These are phyloP conservation scores for Myathropa florea DNA, from an alignment of 2,888 invertebrate species.

Conservation along the genomic window DNA sequence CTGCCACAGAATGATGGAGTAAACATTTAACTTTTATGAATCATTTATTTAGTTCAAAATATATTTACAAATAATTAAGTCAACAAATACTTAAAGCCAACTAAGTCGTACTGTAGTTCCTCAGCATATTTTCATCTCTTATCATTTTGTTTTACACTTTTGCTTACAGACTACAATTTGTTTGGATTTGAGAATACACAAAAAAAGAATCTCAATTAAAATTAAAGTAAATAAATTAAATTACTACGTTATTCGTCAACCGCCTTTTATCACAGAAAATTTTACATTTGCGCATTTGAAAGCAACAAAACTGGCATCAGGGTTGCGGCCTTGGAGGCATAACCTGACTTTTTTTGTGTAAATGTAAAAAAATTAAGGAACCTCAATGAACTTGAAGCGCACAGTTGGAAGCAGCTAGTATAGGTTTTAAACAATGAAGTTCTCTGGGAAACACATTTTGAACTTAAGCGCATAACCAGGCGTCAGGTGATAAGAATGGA, in stretches of 20 bases:
- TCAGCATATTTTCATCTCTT: not conserved
- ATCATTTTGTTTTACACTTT: constrained; percentile 4
- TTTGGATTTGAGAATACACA: not conserved
- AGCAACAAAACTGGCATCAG: constrained; percentile 6
- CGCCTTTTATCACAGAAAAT: constrained; percentile 49
- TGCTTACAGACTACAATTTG: constrained; percentile 19
- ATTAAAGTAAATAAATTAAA: constrained; percentile 29
- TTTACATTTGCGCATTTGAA: constrained; percentile 34
- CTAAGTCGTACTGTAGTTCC: not conserved
- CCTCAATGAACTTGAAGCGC: not conserved
- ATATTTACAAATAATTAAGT: constrained; percentile 33
- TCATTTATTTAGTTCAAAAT: constrained; percentile 28
- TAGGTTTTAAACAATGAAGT: not conserved
- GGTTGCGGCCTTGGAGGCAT: not conserved
- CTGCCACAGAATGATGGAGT: not conserved
- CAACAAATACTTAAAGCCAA: constrained; percentile 1
- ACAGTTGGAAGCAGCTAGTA: constrained; percentile 6
- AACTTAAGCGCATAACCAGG: not conserved
- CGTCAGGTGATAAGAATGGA: not conserved
- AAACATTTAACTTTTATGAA: not conserved
- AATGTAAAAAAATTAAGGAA: not conserved
- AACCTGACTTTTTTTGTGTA: constrained; percentile 8
- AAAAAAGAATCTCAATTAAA: not conserved
- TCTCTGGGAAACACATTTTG: not conserved
- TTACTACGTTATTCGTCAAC: constrained; percentile 25